Evolutionary conservation across 2,888 invertebrate species (phyloP).

Genomic region (Eremobia ochroleuca): DNA sequence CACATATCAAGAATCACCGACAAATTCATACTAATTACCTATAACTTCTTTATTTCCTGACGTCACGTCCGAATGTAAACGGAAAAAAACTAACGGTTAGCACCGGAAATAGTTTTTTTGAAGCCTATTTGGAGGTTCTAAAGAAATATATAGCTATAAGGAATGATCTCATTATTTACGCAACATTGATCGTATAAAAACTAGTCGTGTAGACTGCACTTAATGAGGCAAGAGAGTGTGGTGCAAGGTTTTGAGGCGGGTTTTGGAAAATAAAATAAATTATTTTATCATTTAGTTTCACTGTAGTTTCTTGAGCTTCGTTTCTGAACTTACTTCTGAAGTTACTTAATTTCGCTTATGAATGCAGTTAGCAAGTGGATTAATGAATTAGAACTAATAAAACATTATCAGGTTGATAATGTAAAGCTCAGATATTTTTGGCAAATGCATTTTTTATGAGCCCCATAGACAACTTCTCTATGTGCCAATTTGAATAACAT

Average conservation of each 20-base stretch:
- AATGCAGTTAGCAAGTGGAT: neutral
- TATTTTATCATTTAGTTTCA: neutral
- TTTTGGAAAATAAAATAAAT: neutral
- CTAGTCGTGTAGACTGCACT: slow-evolving; percentile 69
- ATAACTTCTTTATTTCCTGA: slow-evolving; percentile 74
- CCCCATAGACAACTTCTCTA: too few species aligned
- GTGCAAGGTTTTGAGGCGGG: slow-evolving; percentile 59
- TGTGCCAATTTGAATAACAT: too few species aligned
- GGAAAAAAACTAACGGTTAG: slow-evolving; percentile 75
- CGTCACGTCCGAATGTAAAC: slow-evolving; percentile 70
- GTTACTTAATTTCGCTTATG: too few species aligned
- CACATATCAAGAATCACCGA: slow-evolving; percentile 44
- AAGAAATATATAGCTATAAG: slow-evolving; percentile 76
- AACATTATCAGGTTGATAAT: neutral
- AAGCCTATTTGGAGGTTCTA: slow-evolving; percentile 59
- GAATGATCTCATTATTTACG: slow-evolving; percentile 82
- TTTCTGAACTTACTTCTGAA: neutral
- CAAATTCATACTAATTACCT: slow-evolving; percentile 65
- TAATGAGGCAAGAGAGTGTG: slow-evolving; percentile 65
- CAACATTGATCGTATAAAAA: slow-evolving; percentile 79
- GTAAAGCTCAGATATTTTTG: too few species aligned
- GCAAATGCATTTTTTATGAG: too few species aligned
- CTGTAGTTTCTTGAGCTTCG: neutral
- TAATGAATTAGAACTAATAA: neutral
- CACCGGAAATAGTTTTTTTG: slow-evolving; percentile 79